Base-by-base conservation (phyloP, 2,113 vertebrate genomes). In the Scomber colias region DNA sequence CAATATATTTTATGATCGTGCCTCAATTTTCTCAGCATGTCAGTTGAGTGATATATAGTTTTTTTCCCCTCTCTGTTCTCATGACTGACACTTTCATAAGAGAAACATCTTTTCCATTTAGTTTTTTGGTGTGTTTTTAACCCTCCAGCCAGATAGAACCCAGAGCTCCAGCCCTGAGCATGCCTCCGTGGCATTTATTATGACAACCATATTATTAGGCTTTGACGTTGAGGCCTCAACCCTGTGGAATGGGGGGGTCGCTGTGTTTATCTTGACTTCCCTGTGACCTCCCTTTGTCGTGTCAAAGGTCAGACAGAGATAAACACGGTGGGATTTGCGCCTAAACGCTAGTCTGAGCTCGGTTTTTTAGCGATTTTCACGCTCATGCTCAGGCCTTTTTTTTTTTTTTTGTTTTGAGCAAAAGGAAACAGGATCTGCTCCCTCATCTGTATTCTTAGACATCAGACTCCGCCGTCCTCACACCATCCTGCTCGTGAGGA, bases 191-290 rank as follows among this genome's bases (percentile, higher is more conserved):
- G 24, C 24, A 27, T 27, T 27, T 27, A 27, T 27, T 68, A 44
- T 78, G 82, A 86, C 90, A 78, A 14, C 75, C 24, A 10, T 59
- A 64, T 87, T 76, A 70, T 40, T 7, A 7, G 63, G 21, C 59
- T 71, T 64, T 77, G 17, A 62, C 11, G 21, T 57, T 50, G 15
- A 30, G 27, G 15, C 11, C 51, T 49, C 48, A 35, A 40, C 46
- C 13, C 46, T 53, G 75, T 24, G 44, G 11, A 35, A 56, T 21
- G 24, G 24, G 53, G 46, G 77, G 59, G 44, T 11, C 11, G 31
- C 57, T 44, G 31, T 66, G 74, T 75, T 77, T 63, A 9, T 65
- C 44, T 71, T 59, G 35, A 64, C 81, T 53, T 79, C 60, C 17
- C 65, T 2, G 13, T 62, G 76, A 76, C 70, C 67, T 73, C 57